These are phyloP conservation scores for Pseudobourletiella spinata DNA, from an alignment of 1,140 invertebrate species.

Conservation along the genomic window DNA sequence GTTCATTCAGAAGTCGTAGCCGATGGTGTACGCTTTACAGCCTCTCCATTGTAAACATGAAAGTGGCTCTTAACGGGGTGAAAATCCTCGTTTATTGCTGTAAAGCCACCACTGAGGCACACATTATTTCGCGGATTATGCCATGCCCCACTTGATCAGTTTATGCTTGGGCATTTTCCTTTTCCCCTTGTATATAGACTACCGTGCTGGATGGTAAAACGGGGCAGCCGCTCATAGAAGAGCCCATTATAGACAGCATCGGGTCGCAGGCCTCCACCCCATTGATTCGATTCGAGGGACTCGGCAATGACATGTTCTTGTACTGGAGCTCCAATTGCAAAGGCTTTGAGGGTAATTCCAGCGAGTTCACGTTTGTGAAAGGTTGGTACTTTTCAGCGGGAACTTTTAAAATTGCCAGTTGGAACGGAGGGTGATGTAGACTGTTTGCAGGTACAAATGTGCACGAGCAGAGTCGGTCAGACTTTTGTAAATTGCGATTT, in stretches of 20 bases:
- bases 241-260: constrained; percentile 56
- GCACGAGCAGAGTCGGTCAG: constrained; percentile 53
- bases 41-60: too few species aligned
- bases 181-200: constrained; percentile 42
- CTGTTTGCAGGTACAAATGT: constrained; percentile 53
- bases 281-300: constrained; percentile 48
- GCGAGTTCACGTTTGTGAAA: constrained; percentile 43
- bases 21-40: too few species aligned
- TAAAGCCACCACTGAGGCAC: too few species aligned
- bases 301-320: constrained; percentile 62
- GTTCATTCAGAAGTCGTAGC: too few species aligned
- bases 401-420: too few species aligned
- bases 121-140: too few species aligned
- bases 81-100: too few species aligned
- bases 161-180: too few species aligned
- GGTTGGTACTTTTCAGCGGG: too few species aligned
- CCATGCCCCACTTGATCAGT: too few species aligned
- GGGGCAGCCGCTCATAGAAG: constrained; percentile 52
- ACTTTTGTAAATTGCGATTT: constrained; percentile 63
- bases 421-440: too few species aligned
- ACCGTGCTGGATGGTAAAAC: constrained; percentile 59
- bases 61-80: too few species aligned
- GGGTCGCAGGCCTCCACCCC: constrained; percentile 53
- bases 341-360: constrained; percentile 43
- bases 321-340: constrained; percentile 63